Conservation (phyloP, 2,888 invertebrate genomes). For the Peribatodes rhomboidaria region DNA sequence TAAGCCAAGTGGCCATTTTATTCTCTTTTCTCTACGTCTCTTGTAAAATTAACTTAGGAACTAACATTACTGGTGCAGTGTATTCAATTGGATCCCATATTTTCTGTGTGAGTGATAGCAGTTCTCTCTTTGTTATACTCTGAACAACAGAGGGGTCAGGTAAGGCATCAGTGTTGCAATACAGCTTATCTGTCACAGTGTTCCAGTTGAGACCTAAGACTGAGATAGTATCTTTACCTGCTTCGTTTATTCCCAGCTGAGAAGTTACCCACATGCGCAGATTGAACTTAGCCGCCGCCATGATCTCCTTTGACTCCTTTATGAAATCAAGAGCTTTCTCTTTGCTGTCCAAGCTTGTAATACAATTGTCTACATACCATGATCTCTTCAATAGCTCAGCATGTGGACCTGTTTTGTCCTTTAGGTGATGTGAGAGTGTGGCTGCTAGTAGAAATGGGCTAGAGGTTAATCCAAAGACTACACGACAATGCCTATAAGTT, state of each 20-base stretch:
- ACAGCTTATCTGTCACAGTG: constrained; percentile 6
- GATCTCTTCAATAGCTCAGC: constrained; percentile 5
- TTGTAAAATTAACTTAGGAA: constrained; percentile 13
- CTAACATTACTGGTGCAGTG: constrained; percentile 3
- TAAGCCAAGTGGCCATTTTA: too few relatives aligned
- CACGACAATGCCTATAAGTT: constrained; percentile 20
- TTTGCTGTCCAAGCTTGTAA: constrained; percentile 16
- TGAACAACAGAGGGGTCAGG: constrained; percentile 1
- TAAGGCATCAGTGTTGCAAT: constrained; percentile 7
- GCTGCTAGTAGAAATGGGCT: constrained; percentile 28
- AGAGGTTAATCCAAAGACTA: constrained; percentile 25
- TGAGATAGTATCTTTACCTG: constrained; percentile 9
- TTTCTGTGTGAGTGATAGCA: constrained; percentile 17
- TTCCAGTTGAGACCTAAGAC: constrained; percentile 22
- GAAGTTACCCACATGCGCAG: constrained; percentile 16
- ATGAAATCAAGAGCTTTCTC: constrained; percentile 7
- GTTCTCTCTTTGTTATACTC: constrained; percentile 10
- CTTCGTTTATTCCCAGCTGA: constrained; percentile 8
- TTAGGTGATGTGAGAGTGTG: constrained; percentile 14
- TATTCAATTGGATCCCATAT: constrained; percentile 19
- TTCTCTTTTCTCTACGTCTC: constrained; percentile 7
- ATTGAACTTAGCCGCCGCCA: constrained; percentile 20
- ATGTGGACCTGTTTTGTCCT: not conserved
- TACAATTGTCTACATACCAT: constrained; percentile 25
- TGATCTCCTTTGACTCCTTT: constrained; percentile 14